phyloP scores from a whole-genome alignment of 2,797 vertebrate genomes.

The Limosa lapponica region DNA sequence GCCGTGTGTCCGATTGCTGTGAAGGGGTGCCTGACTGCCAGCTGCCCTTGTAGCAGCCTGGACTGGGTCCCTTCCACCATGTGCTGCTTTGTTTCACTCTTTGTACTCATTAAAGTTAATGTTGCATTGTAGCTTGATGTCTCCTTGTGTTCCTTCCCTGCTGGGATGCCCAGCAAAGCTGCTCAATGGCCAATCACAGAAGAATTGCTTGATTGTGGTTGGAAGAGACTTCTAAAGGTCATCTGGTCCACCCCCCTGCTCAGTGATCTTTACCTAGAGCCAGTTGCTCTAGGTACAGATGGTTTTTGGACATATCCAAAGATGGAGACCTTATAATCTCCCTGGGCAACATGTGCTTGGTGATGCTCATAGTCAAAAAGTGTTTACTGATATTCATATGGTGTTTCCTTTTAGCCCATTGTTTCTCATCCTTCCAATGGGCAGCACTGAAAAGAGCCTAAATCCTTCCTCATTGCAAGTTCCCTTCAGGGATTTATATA shows the following conservation, averaged over 20 bases:
- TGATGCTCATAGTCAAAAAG: neutral
- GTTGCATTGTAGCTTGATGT: too few species aligned
- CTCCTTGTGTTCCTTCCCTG: neutral
- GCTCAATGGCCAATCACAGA: neutral
- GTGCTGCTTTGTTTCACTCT: too few species aligned
- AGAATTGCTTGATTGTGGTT: too few species aligned
- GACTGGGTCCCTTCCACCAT: too few species aligned
- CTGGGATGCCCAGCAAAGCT: neutral
- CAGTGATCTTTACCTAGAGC: neutral
- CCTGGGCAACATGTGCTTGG: too few species aligned
- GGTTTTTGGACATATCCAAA: neutral
- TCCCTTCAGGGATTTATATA: neutral
- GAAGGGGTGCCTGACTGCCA: too few species aligned
- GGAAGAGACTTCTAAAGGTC: neutral
- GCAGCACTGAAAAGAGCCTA: neutral
- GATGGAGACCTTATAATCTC: too few species aligned
- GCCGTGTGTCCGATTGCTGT: too few species aligned
- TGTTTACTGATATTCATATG: neutral
- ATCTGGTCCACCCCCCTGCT: rapidly evolving
- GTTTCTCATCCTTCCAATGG: too few species aligned
- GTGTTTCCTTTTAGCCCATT: neutral
- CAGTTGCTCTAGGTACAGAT: too few species aligned
- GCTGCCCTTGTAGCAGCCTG: too few species aligned
- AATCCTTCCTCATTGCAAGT: neutral
- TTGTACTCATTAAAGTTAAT: too few species aligned